Base-by-base conservation (phyloP, 2,113 vertebrate species). In the Campylorhamphus procurvoides region DNA sequence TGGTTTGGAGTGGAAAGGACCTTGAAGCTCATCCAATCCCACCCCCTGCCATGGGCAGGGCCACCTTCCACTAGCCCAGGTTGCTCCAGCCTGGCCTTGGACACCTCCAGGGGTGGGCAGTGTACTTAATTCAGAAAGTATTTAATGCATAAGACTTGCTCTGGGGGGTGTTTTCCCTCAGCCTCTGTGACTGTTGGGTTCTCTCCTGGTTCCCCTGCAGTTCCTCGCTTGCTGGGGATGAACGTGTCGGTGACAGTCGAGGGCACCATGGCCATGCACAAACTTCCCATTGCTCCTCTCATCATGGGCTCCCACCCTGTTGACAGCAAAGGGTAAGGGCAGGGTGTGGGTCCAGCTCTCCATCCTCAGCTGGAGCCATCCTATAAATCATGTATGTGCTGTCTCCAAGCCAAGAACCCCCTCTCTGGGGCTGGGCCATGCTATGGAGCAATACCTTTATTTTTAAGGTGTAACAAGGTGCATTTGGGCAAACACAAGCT, bases 251-350 rank as follows among this genome's bases (percentile, higher is more conserved):
- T 99, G 68, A 99, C 99, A 14, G 98, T 99, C 1, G 99, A 99
- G 96, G 99, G 99, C 73, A 99, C 98, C 14, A 96, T 99, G 35
- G 94, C 98, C 1, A 98, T 99, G 95, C 99, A 99, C 97, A 99
- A 99, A 94, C 99, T 99, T 19, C 99, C 99, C 10, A 99, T 99
- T 37, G 99, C 99, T 18, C 99, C 99, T 0, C 98, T 99, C 77
- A 99, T 99, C 94, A 99, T 99, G 90, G 99, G 99, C 77, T 99
- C 99, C 49, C 99, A 99, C 90, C 99, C 99, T 5, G 98, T 99
- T 52, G 99, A 99, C 96, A 99, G 98, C 97, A 99, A 99, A 96
- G 99, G 99, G 99, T 99, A 97, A 98, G 98, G 60, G 56, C 85
- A 62, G 84, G 33, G 2, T 16, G 2, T 0, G 0, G 7, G 31